These are phyloP conservation scores for Cepaea hortensis DNA, from an alignment of 2,888 invertebrate genomes.

Conservation along the genomic window DNA sequence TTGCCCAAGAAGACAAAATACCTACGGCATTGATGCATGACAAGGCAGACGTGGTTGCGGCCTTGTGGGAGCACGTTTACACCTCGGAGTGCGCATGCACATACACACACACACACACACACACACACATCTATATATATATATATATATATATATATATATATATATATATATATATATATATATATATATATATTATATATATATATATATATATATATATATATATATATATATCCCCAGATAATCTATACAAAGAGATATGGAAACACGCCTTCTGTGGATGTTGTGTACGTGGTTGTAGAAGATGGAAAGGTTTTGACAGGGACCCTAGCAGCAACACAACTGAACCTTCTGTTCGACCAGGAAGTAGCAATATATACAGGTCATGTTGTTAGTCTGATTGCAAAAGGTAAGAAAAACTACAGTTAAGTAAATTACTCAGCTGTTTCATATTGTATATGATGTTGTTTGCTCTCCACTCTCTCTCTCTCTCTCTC, in stretches of 20 bases:
- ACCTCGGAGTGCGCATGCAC: too few species aligned
- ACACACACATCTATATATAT: too few species aligned
- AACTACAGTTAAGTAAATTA: neutral
- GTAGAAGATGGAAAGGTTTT: slow-evolving; percentile 44
- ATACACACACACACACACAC: too few species aligned
- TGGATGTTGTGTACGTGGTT: slow-evolving; percentile 37
- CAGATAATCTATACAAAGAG: slow-evolving; percentile 20
- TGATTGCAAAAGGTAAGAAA: slow-evolving; percentile 66
- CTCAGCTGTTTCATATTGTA: neutral
- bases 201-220: too few species aligned
- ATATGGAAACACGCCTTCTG: slow-evolving; percentile 5
- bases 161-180: too few species aligned
- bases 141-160: too few species aligned
- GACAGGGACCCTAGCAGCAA: slow-evolving; percentile 54
- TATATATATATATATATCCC: neutral
- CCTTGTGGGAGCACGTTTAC: too few species aligned
- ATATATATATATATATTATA: too few species aligned
- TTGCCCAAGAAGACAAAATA: too few species aligned
- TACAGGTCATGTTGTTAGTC: slow-evolving; percentile 64
- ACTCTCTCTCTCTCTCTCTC: neutral
- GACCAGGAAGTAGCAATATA: slow-evolving; percentile 69
- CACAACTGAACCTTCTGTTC: slow-evolving; percentile 57
- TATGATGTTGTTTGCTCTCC: neutral
- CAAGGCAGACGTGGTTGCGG: too few species aligned
- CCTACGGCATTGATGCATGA: too few species aligned